Base-by-base conservation (phyloP, 2,888 invertebrate genomes). In the Caradrina kadenii region DNA sequence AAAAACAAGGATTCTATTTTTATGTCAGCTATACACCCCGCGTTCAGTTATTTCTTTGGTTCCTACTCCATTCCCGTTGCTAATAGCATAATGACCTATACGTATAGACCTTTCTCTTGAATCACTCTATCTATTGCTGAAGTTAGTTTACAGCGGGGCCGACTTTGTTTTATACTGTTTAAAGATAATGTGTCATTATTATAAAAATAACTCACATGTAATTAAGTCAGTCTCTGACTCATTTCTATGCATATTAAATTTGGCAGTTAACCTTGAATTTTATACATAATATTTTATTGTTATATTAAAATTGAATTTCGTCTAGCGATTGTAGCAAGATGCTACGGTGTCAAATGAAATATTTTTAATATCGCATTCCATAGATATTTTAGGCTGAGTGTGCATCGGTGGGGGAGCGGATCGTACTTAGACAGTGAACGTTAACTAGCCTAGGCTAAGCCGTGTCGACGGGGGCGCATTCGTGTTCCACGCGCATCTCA, bases 261-360 rank as follows among this genome's bases (percentile, higher is more conserved):
- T 60, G 39, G 56, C 48, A 56, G 54, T 68, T 63, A 56, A 10
- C 75, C 80, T 81, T 80, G 82, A 69, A 61, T 61, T 49, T 35
- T 26, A 31, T 54, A 22, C 45, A 45, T 45, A 45, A 45, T 45
- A 45, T 45, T 17, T 22, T n/a, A 62, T 22, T 48, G 53, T 26
- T 17, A 63, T 21, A 61, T 68, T 63, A 45, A 45, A 52, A 55
- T 65, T 53, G n/a, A 13, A 48, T 58, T 59, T 55, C 21, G 22
- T 13, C 21, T 15, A 17, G 35, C 11, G 50, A 67, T 58, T 64
- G 39, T 59, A 22, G 26, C 26, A 54, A 49, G 42, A 45, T 26
- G 26, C 26, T 26, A 26, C 17, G 53, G 50, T 54, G n/a, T 39
- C n/a, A 59, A 59, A 53, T 49, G 49, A 56, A 58, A 65, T 35